Evolutionary conservation across 2,113 vertebrate genomes (phyloP).

Genomic region (Paracyprichromis sp.): DNA sequence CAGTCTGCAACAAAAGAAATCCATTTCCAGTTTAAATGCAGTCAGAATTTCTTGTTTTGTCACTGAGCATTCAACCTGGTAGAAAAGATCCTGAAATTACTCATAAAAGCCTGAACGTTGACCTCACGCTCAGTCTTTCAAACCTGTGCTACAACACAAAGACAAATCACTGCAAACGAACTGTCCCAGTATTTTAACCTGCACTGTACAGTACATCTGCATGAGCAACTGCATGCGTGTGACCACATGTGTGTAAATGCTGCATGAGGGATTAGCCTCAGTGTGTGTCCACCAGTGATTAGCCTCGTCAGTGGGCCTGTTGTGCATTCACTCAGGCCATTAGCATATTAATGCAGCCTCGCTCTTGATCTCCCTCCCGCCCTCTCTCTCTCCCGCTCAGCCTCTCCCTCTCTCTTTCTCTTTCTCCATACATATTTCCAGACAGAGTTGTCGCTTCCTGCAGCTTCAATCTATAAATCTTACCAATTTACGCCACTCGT

Average conservation of each 20-base stretch:
- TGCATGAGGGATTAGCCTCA: conserved; percentile 64
- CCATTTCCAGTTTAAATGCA: neutral
- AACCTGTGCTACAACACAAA: neutral
- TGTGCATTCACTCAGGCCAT: conserved; percentile 71
- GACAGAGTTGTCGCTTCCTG: conserved; percentile 46
- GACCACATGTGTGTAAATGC: conserved; percentile 17
- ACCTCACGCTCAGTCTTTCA: neutral
- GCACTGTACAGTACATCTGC: neutral
- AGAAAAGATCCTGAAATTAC: neutral
- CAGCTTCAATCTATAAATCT: conserved; percentile 59
- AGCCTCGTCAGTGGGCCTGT: conserved; percentile 76
- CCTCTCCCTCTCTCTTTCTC: conserved; percentile 22
- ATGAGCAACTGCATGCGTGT: conserved; percentile 1
- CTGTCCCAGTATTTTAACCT: conserved; percentile 25
- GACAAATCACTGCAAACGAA: neutral
- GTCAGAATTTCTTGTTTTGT: rapidly evolving
- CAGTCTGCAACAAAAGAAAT: neutral
- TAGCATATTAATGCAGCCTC: conserved; percentile 76
- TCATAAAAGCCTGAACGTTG: neutral
- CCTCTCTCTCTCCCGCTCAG: conserved; percentile 33
- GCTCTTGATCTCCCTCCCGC: conserved; percentile 62
- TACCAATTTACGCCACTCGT: conserved; percentile 35
- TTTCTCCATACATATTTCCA: conserved; percentile 53
- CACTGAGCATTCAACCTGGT: neutral
- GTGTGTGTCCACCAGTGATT: conserved; percentile 77